A percentile compares a stretch with the other conserved stretches of the same genome.
phyloP scores from a whole-genome alignment of 2,113 vertebrate genomes.

The Ascaphus truei region DNA sequence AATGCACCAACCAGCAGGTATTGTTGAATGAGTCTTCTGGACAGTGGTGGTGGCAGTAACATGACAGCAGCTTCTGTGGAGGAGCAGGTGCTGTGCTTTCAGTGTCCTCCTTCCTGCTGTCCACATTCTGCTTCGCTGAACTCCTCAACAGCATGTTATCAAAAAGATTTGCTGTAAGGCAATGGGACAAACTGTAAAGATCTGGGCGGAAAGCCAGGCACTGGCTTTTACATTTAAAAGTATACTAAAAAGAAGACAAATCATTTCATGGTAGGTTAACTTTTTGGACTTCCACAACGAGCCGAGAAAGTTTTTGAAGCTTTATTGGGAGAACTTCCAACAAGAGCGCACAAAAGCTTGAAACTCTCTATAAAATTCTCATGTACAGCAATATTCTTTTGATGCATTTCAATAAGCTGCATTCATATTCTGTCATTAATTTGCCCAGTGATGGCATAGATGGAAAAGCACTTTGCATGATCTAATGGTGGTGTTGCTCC shows the following conservation, averaged over 20 bases:
- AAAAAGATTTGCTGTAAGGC: constrained; percentile 65
- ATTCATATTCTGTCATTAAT: not conserved
- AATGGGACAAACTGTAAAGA: constrained; percentile 9
- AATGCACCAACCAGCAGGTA: constrained; percentile 86
- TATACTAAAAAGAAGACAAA: not conserved
- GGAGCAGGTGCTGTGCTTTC: constrained; percentile 70
- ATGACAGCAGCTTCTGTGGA: constrained; percentile 76
- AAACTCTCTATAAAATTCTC: too few relatives aligned
- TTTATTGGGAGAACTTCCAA: not conserved
- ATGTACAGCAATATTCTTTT: not conserved
- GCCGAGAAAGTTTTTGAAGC: not conserved
- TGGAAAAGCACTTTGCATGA: not conserved
- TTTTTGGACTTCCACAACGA: not conserved
- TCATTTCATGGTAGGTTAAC: constrained; percentile 6
- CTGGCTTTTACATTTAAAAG: constrained; percentile 11
- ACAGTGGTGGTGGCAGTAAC: constrained; percentile 89
- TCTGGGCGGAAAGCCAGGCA: not conserved
- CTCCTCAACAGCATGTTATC: constrained; percentile 81
- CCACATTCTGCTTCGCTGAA: constrained; percentile 72
- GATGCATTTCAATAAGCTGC: not conserved
- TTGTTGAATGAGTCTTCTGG: constrained; percentile 88
- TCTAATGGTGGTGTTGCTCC: too few relatives aligned
- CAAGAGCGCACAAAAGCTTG: not conserved
- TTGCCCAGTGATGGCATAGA: not conserved
- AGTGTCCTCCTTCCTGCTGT: constrained; percentile 68